Conservation (phyloP, 30 jellyfish, hydroid and myxozoan species). For the Hydractinia symbiolongicarpus region DNA sequence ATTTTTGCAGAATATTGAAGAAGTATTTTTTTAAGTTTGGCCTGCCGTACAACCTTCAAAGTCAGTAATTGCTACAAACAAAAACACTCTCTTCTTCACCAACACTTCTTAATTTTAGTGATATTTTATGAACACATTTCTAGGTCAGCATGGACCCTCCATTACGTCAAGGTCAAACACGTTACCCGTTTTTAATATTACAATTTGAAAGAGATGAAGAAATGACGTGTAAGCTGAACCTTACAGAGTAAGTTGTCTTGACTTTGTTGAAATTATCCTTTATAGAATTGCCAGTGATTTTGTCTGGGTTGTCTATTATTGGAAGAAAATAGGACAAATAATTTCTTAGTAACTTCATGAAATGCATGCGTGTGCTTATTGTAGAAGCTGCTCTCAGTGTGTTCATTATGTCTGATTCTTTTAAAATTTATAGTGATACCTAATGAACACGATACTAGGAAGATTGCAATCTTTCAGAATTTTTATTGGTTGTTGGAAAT, state of each 20-base stretch:
- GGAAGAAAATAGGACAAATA: not conserved
- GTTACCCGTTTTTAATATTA: slow-evolving; percentile 81
- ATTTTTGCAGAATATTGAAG: too few species aligned
- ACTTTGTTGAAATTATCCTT: not conserved
- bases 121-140: not conserved
- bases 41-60: too few species aligned
- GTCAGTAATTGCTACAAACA: too few species aligned
- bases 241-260: slow-evolving; percentile 51
- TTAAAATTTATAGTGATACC: not conserved
- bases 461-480: not conserved
- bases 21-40: too few species aligned
- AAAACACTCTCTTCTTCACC: too few species aligned
- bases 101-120: not conserved
- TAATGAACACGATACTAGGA: not conserved
- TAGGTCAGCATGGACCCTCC: slow-evolving; percentile 97
- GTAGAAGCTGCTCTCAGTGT: too few species aligned
- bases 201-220: slow-evolving; percentile 87
- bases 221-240: slow-evolving; percentile 59
- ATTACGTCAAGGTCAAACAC: slow-evolving; percentile 90
- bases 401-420: not conserved
- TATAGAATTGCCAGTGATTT: not conserved
- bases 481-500: too few species aligned
- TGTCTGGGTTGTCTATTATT: not conserved
- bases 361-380: too few species aligned
- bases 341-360: not conserved